A percentile compares a stretch with the other conserved stretches of the same genome.
Conservation (phyloP, 2,888 invertebrate species). For the Shargacucullia verbasci region DNA sequence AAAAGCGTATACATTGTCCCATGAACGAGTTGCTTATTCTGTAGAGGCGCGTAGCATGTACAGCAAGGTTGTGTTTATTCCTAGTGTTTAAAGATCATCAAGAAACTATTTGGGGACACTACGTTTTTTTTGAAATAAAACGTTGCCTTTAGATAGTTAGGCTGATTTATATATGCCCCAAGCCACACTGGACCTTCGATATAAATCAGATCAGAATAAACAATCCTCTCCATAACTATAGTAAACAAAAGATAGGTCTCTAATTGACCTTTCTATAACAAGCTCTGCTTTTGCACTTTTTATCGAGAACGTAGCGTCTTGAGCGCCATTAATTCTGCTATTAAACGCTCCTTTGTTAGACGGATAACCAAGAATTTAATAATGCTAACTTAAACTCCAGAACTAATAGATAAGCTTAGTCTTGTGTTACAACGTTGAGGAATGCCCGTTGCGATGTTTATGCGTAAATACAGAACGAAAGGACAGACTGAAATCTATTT, state of each 20-base stretch:
- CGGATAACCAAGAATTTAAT: slow-evolving; percentile 47
- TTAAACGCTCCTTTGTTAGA: slow-evolving; percentile 39
- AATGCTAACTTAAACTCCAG: slow-evolving; percentile 28
- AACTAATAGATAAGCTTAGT: slow-evolving; percentile 9
- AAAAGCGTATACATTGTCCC: no score
- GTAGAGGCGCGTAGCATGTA: no score
- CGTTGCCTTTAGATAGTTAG: no score
- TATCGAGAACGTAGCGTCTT: slow-evolving; percentile 23
- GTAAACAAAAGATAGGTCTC: slow-evolving; percentile 9
- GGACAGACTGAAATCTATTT: neutral
- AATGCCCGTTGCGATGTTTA: slow-evolving; percentile 4
- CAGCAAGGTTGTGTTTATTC: no score
- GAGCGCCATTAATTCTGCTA: slow-evolving; percentile 44
- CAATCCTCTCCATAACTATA: no score
- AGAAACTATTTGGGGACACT: no score
- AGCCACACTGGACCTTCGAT: no score
- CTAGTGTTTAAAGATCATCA: no score
- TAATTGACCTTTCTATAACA: slow-evolving; percentile 35
- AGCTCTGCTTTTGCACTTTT: slow-evolving; percentile 27
- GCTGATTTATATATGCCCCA: no score
- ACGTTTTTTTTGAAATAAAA: no score
- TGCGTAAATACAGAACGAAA: neutral
- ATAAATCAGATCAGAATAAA: no score
- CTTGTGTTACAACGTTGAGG: slow-evolving; percentile 6
- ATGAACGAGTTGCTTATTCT: no score